Conservation (phyloP, 2,113 vertebrate genomes). For the Sceloporus undulatus region DNA sequence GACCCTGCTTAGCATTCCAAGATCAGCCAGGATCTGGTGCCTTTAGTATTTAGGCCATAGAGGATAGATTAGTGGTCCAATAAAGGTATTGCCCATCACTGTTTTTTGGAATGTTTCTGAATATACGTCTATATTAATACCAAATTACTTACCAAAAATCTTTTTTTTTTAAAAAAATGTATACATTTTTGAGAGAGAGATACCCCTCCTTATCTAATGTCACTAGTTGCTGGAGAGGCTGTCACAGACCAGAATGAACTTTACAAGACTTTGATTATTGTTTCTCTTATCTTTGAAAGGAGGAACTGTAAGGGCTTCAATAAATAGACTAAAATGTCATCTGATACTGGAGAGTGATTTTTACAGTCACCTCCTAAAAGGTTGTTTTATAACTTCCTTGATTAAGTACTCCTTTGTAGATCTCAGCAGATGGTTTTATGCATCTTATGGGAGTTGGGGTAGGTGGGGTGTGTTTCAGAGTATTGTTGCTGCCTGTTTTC, state of each 20-base stretch:
- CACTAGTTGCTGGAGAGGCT: not conserved
- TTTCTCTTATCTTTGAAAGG: slow-evolving; percentile 61
- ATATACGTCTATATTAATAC: too few species aligned
- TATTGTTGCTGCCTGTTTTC: slow-evolving; percentile 23
- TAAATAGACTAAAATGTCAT: slow-evolving; percentile 60
- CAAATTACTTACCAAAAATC: too few species aligned
- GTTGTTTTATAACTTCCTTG: slow-evolving; percentile 44
- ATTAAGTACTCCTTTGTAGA: slow-evolving; percentile 55
- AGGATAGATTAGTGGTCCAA: too few species aligned
- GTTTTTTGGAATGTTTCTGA: too few species aligned
- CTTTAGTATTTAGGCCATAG: too few species aligned
- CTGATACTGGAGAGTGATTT: slow-evolving; percentile 57
- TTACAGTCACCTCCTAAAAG: slow-evolving; percentile 62
- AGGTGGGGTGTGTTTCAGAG: slow-evolving; percentile 12
- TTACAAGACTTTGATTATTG: slow-evolving; percentile 62
- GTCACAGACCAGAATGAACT: slow-evolving; percentile 52
- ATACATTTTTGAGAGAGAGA: too few species aligned
- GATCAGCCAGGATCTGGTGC: too few species aligned
- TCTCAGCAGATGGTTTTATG: slow-evolving; percentile 45
- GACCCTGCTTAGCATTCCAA: too few species aligned
- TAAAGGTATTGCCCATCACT: too few species aligned
- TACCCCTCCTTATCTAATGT: not conserved
- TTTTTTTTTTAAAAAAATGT: too few species aligned
- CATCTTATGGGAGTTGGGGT: slow-evolving; percentile 13
- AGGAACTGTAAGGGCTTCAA: slow-evolving; percentile 59